These are phyloP conservation scores for Istiophorus platypterus DNA, from an alignment of 2,113 vertebrate species.

Conservation along the genomic window DNA sequence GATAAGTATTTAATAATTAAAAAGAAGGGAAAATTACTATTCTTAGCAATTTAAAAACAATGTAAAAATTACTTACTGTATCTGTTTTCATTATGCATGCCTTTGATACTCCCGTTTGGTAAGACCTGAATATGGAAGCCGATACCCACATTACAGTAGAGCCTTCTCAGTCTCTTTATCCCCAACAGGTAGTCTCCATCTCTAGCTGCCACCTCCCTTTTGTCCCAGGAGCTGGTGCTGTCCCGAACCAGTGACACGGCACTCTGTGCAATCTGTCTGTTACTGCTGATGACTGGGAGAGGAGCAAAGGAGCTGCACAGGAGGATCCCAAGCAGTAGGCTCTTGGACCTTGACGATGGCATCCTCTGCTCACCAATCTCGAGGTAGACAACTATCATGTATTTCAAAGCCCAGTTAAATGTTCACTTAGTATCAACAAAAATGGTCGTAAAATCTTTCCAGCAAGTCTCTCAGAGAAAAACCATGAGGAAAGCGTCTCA, in stretches of 20 bases:
- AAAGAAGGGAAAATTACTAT: no score
- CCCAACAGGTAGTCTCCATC: constrained; percentile 94
- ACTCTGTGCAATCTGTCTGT: constrained; percentile 67
- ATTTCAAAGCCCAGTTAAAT: neutral
- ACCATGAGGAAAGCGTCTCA: neutral
- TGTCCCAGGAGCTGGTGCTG: constrained; percentile 82
- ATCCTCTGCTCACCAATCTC: constrained; percentile 71
- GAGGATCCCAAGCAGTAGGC: constrained; percentile 86
- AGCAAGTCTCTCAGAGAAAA: neutral
- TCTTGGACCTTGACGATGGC: constrained; percentile 83
- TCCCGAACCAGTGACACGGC: constrained; percentile 83
- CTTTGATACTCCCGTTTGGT: constrained; percentile 90
- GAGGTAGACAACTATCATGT: constrained; percentile 1
- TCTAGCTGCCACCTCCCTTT: constrained; percentile 82
- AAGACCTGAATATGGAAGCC: constrained; percentile 95
- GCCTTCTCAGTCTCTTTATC: constrained; percentile 91
- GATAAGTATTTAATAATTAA: no score
- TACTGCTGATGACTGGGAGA: constrained; percentile 65
- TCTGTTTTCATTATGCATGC: constrained; percentile 90
- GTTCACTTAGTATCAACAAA: constrained; percentile 8
- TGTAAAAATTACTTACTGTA: constrained; percentile 91
- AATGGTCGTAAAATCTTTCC: constrained; percentile 4
- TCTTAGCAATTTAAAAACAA: neutral
- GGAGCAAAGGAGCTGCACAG: constrained; percentile 79
- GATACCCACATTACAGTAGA: constrained; percentile 97